These are phyloP conservation scores for Oryzias curvinotus DNA, from an alignment of 2,113 vertebrate genomes.

Conservation along the genomic window DNA sequence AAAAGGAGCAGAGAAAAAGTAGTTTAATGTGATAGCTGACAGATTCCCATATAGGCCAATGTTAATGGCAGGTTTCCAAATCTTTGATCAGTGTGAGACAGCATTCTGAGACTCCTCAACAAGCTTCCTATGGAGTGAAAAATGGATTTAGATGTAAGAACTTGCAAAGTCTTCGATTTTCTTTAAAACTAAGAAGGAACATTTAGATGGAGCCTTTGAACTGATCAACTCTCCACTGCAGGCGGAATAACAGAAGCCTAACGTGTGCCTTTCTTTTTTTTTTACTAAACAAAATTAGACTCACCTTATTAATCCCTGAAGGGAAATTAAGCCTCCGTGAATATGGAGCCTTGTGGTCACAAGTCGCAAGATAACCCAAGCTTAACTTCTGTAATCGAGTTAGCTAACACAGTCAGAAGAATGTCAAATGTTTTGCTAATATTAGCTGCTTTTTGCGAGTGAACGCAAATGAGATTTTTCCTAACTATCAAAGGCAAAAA, in stretches of 20 bases:
- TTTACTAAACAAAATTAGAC: too few relatives aligned
- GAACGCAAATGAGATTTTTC: background rate
- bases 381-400: background rate
- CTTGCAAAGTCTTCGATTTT: background rate
- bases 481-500: background rate
- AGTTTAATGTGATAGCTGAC: constrained; percentile 8
- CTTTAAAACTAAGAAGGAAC: background rate
- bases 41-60: constrained; percentile 28
- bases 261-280: too few relatives aligned
- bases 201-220: too few relatives aligned
- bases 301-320: too few relatives aligned
- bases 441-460: background rate
- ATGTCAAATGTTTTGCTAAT: background rate
- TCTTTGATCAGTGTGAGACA: constrained; percentile 40
- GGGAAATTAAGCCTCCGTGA: background rate
- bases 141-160: constrained; percentile 23
- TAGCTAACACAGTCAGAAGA: background rate
- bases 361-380: background rate
- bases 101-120: constrained; percentile 16
- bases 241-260: too few relatives aligned
- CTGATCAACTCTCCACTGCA: too few relatives aligned
- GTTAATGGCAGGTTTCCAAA: constrained; percentile 15
- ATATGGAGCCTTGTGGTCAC: background rate
- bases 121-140: constrained; percentile 15
- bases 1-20: constrained; percentile 6